phyloP scores from a whole-genome alignment of 2,113 vertebrate species.

The Odocoileus virginianus region DNA sequence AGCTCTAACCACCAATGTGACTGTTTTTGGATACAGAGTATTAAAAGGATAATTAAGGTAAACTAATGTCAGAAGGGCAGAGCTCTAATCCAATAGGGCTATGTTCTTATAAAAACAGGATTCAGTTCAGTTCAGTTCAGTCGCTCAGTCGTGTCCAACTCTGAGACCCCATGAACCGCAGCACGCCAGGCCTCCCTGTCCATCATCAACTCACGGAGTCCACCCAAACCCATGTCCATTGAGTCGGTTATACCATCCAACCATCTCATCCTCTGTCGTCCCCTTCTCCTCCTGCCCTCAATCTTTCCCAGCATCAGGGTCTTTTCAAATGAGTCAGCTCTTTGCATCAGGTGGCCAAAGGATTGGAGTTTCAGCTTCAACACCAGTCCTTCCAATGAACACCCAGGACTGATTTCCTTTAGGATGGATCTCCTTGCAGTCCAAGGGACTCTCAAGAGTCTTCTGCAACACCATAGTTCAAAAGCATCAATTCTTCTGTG shows the following conservation, averaged over 20 bases:
- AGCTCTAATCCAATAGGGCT: not conserved
- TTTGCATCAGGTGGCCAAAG: not conserved
- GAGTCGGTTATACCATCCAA: not conserved
- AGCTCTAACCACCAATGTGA: not conserved
- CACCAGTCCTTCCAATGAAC: not conserved
- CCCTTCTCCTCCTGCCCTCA: not conserved
- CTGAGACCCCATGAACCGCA: accelerated
- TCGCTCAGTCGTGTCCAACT: accelerated
- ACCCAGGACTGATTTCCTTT: not conserved
- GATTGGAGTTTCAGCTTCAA: not conserved
- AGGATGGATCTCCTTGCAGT: not conserved
- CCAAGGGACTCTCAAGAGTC: not conserved
- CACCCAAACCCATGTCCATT: not conserved
- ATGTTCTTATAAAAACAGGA: not conserved
- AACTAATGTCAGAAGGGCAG: not conserved
- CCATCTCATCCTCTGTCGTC: not conserved
- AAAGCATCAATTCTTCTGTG: not conserved
- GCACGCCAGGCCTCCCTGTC: not conserved
- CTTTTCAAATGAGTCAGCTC: not conserved
- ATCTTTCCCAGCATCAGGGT: not conserved
- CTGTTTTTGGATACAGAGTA: not conserved
- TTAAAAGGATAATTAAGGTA: not conserved
- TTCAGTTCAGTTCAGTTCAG: not conserved
- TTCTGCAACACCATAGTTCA: not conserved
- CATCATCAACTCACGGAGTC: not conserved